phyloP scores from a whole-genome alignment of 2,113 vertebrate species.

The Pseudopodoces humilis region DNA sequence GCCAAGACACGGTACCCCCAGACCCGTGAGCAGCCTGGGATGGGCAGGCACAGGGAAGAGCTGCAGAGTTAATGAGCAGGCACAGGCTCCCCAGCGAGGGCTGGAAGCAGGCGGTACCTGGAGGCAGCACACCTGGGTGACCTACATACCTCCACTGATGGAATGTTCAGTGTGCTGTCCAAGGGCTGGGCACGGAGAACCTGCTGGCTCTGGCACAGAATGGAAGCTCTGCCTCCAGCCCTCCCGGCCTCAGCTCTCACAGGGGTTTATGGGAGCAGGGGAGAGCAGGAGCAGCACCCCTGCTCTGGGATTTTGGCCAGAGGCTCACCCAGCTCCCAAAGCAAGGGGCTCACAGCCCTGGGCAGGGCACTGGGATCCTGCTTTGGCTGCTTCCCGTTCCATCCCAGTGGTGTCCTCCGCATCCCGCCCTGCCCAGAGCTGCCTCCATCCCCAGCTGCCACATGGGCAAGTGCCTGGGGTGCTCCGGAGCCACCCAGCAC shows the following conservation, averaged over 20 bases:
- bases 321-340: background rate
- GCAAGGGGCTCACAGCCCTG: background rate
- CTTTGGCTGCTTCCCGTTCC: background rate
- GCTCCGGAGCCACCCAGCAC: fast-evolving
- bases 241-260: fast-evolving
- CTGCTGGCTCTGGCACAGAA: fast-evolving
- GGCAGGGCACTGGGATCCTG: background rate
- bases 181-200: background rate
- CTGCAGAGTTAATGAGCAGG: background rate
- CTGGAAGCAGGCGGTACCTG: background rate
- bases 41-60: background rate
- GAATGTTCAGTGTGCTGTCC: background rate
- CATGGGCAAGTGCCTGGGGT: fast-evolving
- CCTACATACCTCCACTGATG: background rate
- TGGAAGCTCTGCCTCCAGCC: background rate
- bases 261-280: background rate
- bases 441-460: background rate
- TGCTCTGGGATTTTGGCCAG: background rate
- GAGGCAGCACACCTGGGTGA: constrained; percentile 24
- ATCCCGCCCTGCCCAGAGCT: background rate
- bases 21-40: fast-evolving
- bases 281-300: background rate
- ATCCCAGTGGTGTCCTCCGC: fast-evolving
- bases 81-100: background rate
- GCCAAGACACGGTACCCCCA: fast-evolving